phyloP scores from a whole-genome alignment of 1,140 invertebrate genomes.

The Dinoponera quadriceps region DNA sequence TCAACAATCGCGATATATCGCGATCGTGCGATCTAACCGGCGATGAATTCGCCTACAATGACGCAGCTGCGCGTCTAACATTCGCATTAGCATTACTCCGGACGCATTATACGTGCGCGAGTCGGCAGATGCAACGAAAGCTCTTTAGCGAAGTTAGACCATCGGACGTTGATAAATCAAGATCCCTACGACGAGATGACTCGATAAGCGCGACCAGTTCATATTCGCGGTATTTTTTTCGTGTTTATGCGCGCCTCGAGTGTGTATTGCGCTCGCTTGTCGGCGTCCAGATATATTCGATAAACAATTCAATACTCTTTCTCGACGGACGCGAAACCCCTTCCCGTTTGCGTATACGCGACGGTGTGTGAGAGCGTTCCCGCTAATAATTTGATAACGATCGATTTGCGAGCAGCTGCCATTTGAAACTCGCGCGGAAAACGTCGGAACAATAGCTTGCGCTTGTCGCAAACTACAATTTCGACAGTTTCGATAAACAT shows the following conservation, averaged over 20 bases:
- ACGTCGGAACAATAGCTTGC: constrained; percentile 3
- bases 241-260: constrained; percentile 21
- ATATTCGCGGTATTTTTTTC: constrained; percentile 39
- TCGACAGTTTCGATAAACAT: not conserved
- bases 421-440: not conserved
- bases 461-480: not conserved
- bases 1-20: not conserved
- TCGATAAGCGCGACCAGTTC: constrained; percentile 30
- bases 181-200: constrained; percentile 68
- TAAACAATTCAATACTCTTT: constrained; percentile 36
- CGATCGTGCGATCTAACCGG: constrained; percentile 31
- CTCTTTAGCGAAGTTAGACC: constrained; percentile 28
- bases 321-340: constrained; percentile 2
- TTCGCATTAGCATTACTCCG: constrained; percentile 31
- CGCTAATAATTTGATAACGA: constrained; percentile 31
- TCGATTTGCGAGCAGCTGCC: constrained; percentile 26
- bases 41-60: constrained; percentile 52
- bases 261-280: constrained; percentile 15
- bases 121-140: constrained; percentile 56
- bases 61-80: constrained; percentile 60
- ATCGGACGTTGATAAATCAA: constrained; percentile 72
- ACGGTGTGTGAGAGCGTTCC: not conserved
- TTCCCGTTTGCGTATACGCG: constrained; percentile 8
- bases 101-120: constrained; percentile 14
- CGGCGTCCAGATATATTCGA: constrained; percentile 61